phyloP scores from a whole-genome alignment of 2,113 vertebrate genomes.

The Cyanoramphus novaezelandiae region DNA sequence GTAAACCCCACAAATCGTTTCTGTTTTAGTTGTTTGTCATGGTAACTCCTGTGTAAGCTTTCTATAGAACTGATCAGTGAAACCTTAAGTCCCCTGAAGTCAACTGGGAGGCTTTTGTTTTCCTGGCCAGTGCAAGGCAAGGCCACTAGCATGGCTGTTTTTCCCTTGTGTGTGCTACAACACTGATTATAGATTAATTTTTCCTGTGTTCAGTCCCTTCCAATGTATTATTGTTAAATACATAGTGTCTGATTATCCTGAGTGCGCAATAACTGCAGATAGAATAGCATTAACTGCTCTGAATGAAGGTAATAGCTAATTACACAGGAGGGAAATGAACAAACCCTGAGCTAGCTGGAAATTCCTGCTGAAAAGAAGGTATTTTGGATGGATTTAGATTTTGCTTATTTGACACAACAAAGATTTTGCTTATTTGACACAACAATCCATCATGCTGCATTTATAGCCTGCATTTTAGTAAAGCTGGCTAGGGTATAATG shows the following conservation, averaged over 20 bases:
- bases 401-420: neutral
- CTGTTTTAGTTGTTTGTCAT: neutral
- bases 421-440: neutral
- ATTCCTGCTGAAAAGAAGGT: neutral
- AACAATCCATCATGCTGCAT: neutral
- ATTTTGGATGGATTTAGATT: neutral
- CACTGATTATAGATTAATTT: neutral
- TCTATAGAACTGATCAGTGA: neutral
- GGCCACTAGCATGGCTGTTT: neutral
- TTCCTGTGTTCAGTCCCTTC: neutral
- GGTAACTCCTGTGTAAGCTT: neutral
- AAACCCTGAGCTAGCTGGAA: neutral
- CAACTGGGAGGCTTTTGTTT: neutral
- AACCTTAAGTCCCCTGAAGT: neutral
- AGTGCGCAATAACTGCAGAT: neutral
- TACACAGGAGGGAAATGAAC: neutral
- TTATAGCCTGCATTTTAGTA: neutral
- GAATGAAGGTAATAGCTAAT: neutral
- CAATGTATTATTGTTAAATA: neutral
- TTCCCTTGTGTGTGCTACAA: neutral
- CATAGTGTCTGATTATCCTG: neutral
- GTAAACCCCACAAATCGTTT: conserved; percentile 1
- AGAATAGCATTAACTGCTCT: neutral
- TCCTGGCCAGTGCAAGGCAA: neutral
- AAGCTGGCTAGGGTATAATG: neutral